Base-by-base conservation (phyloP, 2,888 invertebrate genomes). In the Empis livida region DNA sequence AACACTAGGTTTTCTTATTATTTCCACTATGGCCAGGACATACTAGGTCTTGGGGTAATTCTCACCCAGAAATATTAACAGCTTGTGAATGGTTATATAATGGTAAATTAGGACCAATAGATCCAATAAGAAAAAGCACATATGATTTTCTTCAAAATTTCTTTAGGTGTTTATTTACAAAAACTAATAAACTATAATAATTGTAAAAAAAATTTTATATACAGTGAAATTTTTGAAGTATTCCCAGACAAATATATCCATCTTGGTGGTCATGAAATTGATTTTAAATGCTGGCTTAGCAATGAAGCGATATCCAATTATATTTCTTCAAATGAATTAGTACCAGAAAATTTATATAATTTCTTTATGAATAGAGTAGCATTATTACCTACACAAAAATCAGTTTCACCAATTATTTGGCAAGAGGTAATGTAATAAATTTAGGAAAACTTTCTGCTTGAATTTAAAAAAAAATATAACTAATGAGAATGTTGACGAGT, bases 191-290 rank as follows among this genome's bases (percentile, higher is more conserved):
- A 45, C 4, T 23, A 32, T 39, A 10, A 13, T 43, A 23, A 11
- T 5, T 37, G n/a, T n/a, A 11, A 37, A 13, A 16, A 13, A 44
- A 23, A 10, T 38, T 35, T 13, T 5, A 10, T 5, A 20, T 43
- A 62, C 2, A 60, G 57, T 17, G 59, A 67, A n/a, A 72, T 90
- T 1, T 71, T 73, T 42, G 51, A 59, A 0, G 71, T 80, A 10
- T 95, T 94, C 64, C 81, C 81, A 0, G 92, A 92, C 54, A 68
- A 77, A 50, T 91, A 84, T 62, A 61, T 93, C n/a, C 95, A 95
- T 67, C 67, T 95, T 2, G 95, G 95, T 5, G 94, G 92, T 1
- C 94, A 96, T 65, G 95, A 96, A 71, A 91, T 93, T 0, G 77
- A 77, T 23, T 79, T 82, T 59, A 71, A 72, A 43, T 93, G 93